phyloP scores from a whole-genome alignment of 2,888 invertebrate genomes.

The Epinotia brunnichana region DNA sequence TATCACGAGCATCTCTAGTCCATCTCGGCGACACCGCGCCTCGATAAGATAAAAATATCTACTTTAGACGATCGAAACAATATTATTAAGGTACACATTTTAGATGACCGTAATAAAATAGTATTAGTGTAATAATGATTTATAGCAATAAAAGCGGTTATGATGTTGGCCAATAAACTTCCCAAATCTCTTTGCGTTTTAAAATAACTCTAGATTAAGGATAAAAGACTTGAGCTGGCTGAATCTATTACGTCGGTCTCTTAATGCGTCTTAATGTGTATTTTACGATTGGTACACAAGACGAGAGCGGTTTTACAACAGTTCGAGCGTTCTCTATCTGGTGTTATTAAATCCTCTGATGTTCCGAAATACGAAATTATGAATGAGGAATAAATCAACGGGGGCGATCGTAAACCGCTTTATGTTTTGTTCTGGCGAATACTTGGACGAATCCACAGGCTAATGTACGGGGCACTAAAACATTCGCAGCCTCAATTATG shows the following conservation, averaged over 20 bases:
- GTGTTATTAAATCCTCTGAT: constrained; percentile 81
- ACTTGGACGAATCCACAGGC: constrained; percentile 34
- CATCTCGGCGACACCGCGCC: constrained; percentile 59
- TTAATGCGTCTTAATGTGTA: constrained; percentile 83
- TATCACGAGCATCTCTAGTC: constrained; percentile 52
- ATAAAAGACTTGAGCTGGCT: constrained; percentile 70
- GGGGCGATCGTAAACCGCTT: constrained; percentile 79
- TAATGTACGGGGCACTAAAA: constrained; percentile 37
- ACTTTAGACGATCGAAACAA: constrained; percentile 61
- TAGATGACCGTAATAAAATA: constrained; percentile 74
- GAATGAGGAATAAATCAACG: constrained; percentile 82
- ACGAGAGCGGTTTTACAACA: constrained; percentile 78
- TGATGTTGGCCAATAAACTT: constrained; percentile 79
- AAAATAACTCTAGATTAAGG: constrained; percentile 81
- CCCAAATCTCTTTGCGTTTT: constrained; percentile 72
- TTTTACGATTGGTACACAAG: constrained; percentile 83
- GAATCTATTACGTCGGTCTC: constrained; percentile 68
- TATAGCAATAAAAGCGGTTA: constrained; percentile 78
- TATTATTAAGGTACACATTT: constrained; percentile 64
- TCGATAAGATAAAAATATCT: constrained; percentile 61
- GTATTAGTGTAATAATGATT: constrained; percentile 78
- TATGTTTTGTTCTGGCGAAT: constrained; percentile 79
- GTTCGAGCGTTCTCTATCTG: constrained; percentile 80
- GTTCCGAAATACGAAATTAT: constrained; percentile 82
- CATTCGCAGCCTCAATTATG: constrained; percentile 21